Conservation (phyloP, 2,113 vertebrate genomes). For the Narcine bancroftii region DNA sequence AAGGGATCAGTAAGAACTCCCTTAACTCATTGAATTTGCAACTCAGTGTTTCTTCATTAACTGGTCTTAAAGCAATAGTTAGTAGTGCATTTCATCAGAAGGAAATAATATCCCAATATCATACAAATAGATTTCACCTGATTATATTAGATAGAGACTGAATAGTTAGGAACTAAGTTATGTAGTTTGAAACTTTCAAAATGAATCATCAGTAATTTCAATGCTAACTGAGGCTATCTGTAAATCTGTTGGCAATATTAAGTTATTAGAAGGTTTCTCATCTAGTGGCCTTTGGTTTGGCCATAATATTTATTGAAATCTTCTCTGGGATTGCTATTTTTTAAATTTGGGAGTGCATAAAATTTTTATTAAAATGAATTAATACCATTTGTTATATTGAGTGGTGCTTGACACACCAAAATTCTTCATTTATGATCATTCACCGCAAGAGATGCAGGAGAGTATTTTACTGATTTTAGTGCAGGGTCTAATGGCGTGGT, state of each 20-base stretch:
- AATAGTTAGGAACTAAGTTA: background rate
- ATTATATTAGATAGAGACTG: background rate
- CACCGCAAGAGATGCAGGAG: background rate
- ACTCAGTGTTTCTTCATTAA: background rate
- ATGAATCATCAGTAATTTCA: background rate
- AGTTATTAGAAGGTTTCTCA: background rate
- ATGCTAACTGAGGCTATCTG: background rate
- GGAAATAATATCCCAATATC: background rate
- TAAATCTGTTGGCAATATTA: background rate
- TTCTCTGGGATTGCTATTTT: background rate
- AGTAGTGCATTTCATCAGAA: background rate
- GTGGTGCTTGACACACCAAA: background rate
- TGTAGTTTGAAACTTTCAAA: background rate
- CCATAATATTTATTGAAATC: background rate
- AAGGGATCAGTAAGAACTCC: background rate
- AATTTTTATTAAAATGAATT: background rate
- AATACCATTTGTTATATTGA: background rate
- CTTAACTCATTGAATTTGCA: constrained; percentile 16
- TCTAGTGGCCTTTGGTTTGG: background rate
- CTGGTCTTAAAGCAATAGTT: background rate
- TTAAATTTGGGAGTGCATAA: background rate
- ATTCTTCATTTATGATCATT: background rate
- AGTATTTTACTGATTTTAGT: background rate
- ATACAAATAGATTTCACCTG: background rate
- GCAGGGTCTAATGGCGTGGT: background rate